phyloP scores from a whole-genome alignment of 1,140 invertebrate species.

The Caerostris darwini region DNA sequence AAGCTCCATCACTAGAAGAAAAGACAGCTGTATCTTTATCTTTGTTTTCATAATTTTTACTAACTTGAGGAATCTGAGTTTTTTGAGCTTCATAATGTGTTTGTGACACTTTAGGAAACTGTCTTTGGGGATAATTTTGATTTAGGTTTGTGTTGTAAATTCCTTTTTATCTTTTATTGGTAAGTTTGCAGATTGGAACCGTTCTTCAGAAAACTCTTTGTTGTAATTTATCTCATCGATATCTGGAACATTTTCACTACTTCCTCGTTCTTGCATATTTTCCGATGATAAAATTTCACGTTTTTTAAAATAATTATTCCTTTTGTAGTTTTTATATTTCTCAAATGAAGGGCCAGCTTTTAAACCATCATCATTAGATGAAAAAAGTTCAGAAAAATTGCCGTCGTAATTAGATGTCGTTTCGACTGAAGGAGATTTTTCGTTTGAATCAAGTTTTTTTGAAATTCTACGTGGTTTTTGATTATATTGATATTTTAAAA shows the following conservation, averaged over 20 bases:
- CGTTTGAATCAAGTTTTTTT: background rate
- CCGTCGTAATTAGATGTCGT: background rate
- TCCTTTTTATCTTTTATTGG: background rate
- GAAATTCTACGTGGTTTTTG: background rate
- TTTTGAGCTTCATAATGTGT: background rate
- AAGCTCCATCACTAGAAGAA: too few relatives aligned
- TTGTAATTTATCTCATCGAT: background rate
- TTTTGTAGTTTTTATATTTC: constrained; percentile 30
- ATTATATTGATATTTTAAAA: background rate
- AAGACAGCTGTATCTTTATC: background rate
- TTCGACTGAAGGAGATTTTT: background rate
- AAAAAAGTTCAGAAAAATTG: background rate
- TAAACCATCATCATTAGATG: background rate
- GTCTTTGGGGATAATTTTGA: background rate
- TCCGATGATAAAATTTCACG: background rate
- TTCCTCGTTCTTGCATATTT: background rate
- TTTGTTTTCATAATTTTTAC: background rate
- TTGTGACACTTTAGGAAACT: background rate
- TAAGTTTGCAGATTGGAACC: background rate
- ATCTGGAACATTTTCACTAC: background rate
- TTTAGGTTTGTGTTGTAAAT: background rate
- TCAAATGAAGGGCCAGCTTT: background rate
- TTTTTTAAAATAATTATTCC: background rate
- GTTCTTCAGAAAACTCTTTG: background rate
- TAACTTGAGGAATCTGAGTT: background rate